These are phyloP conservation scores for Mus pahari DNA, from an alignment of 2,113 vertebrate species.

Conservation along the genomic window DNA sequence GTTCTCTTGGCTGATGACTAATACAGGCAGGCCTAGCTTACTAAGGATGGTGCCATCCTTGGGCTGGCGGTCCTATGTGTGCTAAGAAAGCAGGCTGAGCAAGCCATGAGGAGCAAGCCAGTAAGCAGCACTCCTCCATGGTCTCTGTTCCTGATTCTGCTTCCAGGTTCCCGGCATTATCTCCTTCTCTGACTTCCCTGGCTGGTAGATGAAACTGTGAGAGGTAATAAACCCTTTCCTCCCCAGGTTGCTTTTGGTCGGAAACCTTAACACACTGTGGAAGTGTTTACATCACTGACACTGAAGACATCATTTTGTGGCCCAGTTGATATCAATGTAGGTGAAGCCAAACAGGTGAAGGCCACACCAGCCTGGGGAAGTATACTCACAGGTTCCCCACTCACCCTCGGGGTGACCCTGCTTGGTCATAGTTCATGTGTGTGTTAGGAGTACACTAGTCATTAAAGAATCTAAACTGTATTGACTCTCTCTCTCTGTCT, in stretches of 20 bases:
- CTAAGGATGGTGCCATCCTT: neutral
- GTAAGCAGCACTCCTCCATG: neutral
- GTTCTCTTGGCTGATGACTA: neutral
- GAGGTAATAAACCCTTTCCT: neutral
- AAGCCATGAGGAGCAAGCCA: neutral
- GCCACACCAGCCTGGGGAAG: neutral
- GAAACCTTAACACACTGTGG: neutral
- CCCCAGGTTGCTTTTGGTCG: neutral
- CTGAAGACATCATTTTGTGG: neutral
- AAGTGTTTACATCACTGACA: neutral
- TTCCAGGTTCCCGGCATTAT: no score
- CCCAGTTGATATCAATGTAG: neutral
- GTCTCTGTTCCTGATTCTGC: neutral
- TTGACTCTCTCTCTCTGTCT: neutral
- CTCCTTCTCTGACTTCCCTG: neutral
- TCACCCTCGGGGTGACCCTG: neutral
- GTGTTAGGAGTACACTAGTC: neutral
- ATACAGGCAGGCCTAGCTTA: neutral
- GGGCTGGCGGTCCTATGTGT: neutral
- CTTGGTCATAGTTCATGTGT: neutral
- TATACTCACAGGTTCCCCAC: neutral
- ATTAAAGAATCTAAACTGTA: neutral
- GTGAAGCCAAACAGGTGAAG: constrained; percentile 39
- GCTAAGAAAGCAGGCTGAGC: neutral
- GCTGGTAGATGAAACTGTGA: neutral